Evolutionary conservation across 64 coral and sea anemone species (phyloP), one percentile per base, ranked within the genome.

Genomic region (Anthopleura sola): DNA sequence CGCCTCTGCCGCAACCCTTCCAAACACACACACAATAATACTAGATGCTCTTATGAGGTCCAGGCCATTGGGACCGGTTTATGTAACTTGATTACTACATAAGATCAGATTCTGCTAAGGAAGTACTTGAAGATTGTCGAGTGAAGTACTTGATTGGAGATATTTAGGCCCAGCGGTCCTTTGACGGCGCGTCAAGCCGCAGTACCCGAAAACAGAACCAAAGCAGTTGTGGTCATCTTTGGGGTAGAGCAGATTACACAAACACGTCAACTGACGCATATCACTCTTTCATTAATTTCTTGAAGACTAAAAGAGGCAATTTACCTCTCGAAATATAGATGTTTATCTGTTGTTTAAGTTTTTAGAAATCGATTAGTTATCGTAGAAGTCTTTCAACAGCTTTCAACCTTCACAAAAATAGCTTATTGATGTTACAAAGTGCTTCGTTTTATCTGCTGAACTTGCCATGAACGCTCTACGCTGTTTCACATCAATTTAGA

Each of bases 51-150:
- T 71, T 28, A 14, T 32, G 14, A 34, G 14, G 28, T 32, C 13
- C 10, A 71, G 29, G 66, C 14, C 34, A 31, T 71, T 9, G 14
- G 31, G 8, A 14, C 26, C 28, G 11, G 13, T 53, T 34, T 71
- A 71, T 71, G 66, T 71, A 71, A 71, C 29, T 71, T 71, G 28
- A 71, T 29, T 32, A 32, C 66, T 14, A 14, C 28, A 29, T 5
- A 16, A 71, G 66, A 71, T 71, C 66, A 71, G 66, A 32, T 71
- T 71, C 26, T 71, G 66, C 66, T 34, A 32, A 71, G 66, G 66
- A 71, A 71, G 29, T 13, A 71, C 66, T 71, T 71, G 66, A 71
- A 71, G 29, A 32, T 71, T 71, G 66, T 71, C 66, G 66, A 71
- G 66, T 34, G 66, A 71, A 71, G 26, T 71, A 71, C 66, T 71